Base-by-base conservation (phyloP, 2,113 vertebrate genomes). In the Pedetes capensis region DNA sequence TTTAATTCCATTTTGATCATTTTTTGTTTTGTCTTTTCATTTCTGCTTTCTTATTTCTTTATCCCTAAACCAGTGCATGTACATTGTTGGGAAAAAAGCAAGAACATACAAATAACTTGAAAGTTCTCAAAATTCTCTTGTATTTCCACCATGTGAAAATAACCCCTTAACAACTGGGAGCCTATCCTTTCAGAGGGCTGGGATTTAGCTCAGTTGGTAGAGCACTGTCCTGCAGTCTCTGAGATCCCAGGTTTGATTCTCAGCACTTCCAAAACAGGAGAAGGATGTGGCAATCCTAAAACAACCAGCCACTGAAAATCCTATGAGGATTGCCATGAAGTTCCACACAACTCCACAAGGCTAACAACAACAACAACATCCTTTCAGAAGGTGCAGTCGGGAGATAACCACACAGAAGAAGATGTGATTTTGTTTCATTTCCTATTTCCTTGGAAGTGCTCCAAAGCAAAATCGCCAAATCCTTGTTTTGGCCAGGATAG, bases 31-130 rank as follows among this genome's bases (percentile, higher is more conserved):
- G 23, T 49, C 20, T 76, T 88, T 96, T 88, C 14, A 37, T 63
- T 85, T 94, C 89, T 87, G 29, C 13, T 18, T 91, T 47, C 32
- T 92, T 86, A 76, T 94, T 84, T 92, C 34, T 93, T 82, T 87
- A 74, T 87, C 9, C 23, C 22, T 1, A 92, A 86, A 85, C 16
- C 17, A 53, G 9, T 71, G 4, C 27, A 47, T 79, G 34, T 8
- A n/a, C 20, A 42, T 57, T 72, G 14, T 42, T 83, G 27, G 12
- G 20, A 71, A 49, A 12, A 51, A 27, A 55, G 4, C 8, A 22
- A 66, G 18, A 74, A 95, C 92, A 69, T 13, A 71, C 14, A 89
- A 75, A 34, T 49, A 53, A 93, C 59, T 61, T 29, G 68, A 44
- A 78, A 92, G 66, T 57, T 55, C 37, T 72, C 20, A 57, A 71